phyloP scores from a whole-genome alignment of 2,888 invertebrate species.

The Marasmarcha lunaedactyla region DNA sequence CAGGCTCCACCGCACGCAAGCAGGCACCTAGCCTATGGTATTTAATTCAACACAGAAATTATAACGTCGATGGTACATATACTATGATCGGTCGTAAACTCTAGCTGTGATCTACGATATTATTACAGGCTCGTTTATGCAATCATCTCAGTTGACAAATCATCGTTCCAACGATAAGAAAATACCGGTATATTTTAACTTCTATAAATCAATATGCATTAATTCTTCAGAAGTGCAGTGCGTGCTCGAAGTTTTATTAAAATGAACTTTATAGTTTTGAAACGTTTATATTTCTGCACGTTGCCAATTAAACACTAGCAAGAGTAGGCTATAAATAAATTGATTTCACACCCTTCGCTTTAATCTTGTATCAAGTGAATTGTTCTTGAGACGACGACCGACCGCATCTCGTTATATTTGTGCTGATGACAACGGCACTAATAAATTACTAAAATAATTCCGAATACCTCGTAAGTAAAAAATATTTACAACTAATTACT shows the following conservation, averaged over 20 bases:
- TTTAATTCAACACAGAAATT: constrained; percentile 4
- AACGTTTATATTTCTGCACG: constrained; percentile 10
- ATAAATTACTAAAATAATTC: too few species aligned
- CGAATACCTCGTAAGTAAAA: too few species aligned
- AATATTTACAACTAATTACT: too few species aligned
- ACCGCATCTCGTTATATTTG: constrained; percentile 41
- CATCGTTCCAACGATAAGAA: not conserved
- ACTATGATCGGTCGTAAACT: not conserved
- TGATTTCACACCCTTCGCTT: constrained; percentile 47
- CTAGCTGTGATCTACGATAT: not conserved
- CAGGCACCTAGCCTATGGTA: constrained; percentile 28
- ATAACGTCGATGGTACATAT: not conserved
- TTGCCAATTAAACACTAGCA: constrained; percentile 51
- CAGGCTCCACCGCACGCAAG: constrained; percentile 41
- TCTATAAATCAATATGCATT: too few species aligned
- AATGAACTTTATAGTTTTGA: not conserved
- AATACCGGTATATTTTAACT: too few species aligned
- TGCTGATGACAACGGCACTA: constrained; percentile 31
- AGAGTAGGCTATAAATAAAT: constrained; percentile 43
- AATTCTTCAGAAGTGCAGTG: too few species aligned
- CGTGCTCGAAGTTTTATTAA: too few species aligned
- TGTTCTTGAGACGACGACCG: constrained; percentile 54
- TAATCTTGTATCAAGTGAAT: constrained; percentile 54
- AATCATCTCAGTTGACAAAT: constrained; percentile 1
- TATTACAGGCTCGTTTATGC: not conserved